Conservation (phyloP, 2,888 invertebrate species). For the Pterostichus niger region DNA sequence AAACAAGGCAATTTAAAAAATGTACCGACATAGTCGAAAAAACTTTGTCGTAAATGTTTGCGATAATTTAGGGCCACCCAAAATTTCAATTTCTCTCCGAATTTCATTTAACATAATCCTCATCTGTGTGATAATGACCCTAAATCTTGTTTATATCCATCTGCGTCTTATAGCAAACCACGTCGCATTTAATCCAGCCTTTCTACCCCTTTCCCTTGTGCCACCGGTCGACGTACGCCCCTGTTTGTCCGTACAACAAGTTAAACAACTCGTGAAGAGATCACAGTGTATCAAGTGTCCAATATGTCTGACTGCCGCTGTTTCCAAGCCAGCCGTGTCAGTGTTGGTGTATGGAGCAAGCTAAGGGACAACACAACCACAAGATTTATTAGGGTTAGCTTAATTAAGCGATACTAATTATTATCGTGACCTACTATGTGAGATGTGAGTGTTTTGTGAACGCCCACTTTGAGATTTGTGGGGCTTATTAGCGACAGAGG, state of each 20-base stretch:
- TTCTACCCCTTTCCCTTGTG: not conserved
- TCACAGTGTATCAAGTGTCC: slow-evolving; percentile 59
- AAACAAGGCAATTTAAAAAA: too few relatives aligned
- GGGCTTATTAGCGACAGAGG: slow-evolving; percentile 17
- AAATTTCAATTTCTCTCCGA: slow-evolving; percentile 13
- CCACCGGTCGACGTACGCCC: slow-evolving; percentile 3
- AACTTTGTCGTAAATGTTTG: too few relatives aligned
- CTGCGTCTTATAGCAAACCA: slow-evolving; percentile 24
- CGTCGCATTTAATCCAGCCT: slow-evolving; percentile 33
- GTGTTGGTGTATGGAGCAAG: not conserved
- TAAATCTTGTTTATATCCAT: slow-evolving; percentile 50
- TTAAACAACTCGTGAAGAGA: slow-evolving; percentile 63
- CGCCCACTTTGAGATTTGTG: slow-evolving; percentile 16
- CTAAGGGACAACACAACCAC: slow-evolving; percentile 47
- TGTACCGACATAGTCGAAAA: too few relatives aligned
- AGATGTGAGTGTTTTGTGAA: slow-evolving; percentile 42
- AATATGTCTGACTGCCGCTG: slow-evolving; percentile 47
- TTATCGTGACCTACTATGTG: slow-evolving; percentile 63
- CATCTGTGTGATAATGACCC: slow-evolving; percentile 13
- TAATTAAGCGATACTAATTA: slow-evolving; percentile 66
- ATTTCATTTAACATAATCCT: slow-evolving; percentile 20
- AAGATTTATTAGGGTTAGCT: slow-evolving; percentile 66
- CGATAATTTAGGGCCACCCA: not conserved
- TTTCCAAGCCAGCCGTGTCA: not conserved
- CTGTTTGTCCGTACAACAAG: slow-evolving; percentile 11